These are phyloP conservation scores for Xerus rutilus DNA, from an alignment of 2,797 vertebrate genomes.

Conservation along the genomic window DNA sequence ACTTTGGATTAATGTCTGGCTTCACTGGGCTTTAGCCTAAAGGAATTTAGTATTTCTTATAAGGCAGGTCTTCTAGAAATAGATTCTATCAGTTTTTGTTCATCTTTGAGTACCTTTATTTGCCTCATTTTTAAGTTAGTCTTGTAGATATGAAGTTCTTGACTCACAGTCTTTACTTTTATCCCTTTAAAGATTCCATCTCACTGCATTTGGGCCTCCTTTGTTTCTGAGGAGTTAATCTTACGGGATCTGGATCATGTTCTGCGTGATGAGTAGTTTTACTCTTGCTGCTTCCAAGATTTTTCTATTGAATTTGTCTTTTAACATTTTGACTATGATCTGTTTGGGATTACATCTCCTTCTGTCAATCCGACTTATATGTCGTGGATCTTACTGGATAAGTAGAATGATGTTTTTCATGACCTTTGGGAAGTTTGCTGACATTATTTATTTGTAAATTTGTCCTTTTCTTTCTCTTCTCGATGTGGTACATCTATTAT, in stretches of 20 bases:
- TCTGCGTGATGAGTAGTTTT: background rate
- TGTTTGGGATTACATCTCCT: background rate
- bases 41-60: too few relatives aligned
- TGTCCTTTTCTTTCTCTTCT: background rate
- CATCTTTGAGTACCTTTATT: too few relatives aligned
- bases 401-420: background rate
- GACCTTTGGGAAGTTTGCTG: background rate
- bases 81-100: too few relatives aligned
- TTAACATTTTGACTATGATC: background rate
- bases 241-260: background rate
- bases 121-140: too few relatives aligned
- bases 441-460: background rate
- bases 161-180: background rate
- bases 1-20: background rate
- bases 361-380: background rate
- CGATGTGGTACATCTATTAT: background rate
- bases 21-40: too few relatives aligned
- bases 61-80: too few relatives aligned
- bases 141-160: too few relatives aligned
- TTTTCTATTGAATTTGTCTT: background rate
- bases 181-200: background rate
- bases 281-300: background rate
- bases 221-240: background rate
- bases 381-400: background rate
- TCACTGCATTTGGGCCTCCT: background rate